phyloP scores from a whole-genome alignment of 2,888 invertebrate genomes.

The Chrysina gloriosa region DNA sequence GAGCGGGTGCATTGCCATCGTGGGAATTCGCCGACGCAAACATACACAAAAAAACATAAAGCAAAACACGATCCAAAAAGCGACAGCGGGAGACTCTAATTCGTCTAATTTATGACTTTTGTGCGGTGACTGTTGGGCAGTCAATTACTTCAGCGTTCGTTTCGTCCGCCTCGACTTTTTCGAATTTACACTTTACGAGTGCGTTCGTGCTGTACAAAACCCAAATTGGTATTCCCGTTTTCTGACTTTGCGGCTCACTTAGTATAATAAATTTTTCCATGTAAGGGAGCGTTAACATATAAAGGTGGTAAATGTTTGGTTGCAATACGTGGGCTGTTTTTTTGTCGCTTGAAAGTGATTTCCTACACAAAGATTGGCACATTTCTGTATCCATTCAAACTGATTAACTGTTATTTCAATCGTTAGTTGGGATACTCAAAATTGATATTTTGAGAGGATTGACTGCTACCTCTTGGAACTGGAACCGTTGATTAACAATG shows the following conservation, averaged over 20 bases:
- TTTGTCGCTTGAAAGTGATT: too few species aligned
- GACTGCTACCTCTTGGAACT: too few species aligned
- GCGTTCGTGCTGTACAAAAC: background rate
- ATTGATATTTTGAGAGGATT: too few species aligned
- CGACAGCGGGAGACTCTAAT: slow-evolving; percentile 16
- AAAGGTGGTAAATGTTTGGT: too few species aligned
- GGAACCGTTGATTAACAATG: too few species aligned
- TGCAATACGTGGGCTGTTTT: too few species aligned
- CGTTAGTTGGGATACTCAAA: too few species aligned
- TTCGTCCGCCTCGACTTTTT: slow-evolving; percentile 25
- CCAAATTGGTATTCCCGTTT: background rate
- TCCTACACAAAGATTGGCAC: too few species aligned
- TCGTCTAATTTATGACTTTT: slow-evolving; percentile 36
- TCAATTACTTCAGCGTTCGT: slow-evolving; percentile 22
- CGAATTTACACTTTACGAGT: background rate
- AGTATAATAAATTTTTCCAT: slow-evolving; percentile 18
- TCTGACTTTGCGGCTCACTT: background rate
- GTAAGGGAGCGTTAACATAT: slow-evolving; percentile 2
- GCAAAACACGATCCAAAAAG: slow-evolving; percentile 19
- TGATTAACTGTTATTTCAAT: too few species aligned
- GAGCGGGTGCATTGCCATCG: slow-evolving; percentile 13
- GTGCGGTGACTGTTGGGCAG: slow-evolving; percentile 29
- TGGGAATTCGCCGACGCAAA: slow-evolving; percentile 16
- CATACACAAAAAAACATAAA: slow-evolving; percentile 32
- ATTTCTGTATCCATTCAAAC: too few species aligned